Percentiles rank a stretch among this genome's conserved stretches.
These are phyloP conservation scores for Drosophila mayri DNA, from an alignment of 1,140 invertebrate species.

Conservation along the genomic window DNA sequence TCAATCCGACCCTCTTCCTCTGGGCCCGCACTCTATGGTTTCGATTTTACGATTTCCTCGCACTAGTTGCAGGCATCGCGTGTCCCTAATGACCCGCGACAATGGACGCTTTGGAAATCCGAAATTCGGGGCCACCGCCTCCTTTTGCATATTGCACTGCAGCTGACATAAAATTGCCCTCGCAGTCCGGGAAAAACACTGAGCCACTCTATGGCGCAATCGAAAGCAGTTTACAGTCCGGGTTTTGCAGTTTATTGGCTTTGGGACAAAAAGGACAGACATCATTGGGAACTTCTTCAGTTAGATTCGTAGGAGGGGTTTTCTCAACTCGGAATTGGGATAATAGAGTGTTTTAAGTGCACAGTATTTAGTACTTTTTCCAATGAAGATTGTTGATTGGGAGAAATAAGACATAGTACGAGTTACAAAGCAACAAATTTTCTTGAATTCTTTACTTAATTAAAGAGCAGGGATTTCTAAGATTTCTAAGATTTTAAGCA, in stretches of 20 bases:
- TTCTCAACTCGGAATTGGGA: not conserved
- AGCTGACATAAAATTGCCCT: slow-evolving; percentile 59
- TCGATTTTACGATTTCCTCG: slow-evolving; percentile 45
- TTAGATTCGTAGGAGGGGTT: not conserved
- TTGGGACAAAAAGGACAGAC: not conserved
- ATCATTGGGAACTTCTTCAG: not conserved
- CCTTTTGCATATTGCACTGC: slow-evolving; percentile 57
- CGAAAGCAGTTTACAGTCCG: slow-evolving; percentile 25
- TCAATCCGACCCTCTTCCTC: not conserved
- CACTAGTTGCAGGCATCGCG: slow-evolving; percentile 56
- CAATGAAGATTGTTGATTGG: not conserved
- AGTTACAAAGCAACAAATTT: not conserved
- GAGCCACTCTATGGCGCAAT: slow-evolving; percentile 18
- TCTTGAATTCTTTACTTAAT: not conserved
- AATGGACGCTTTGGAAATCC: slow-evolving; percentile 46
- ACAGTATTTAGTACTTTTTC: not conserved
- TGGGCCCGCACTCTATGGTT: slow-evolving; percentile 14
- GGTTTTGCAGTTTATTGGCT: slow-evolving; percentile 46
- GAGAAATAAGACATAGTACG: not conserved
- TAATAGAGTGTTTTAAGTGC: not conserved
- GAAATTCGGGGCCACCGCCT: slow-evolving; percentile 58
- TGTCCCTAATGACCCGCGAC: slow-evolving; percentile 60
- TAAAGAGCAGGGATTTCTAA: not conserved
- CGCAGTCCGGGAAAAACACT: slow-evolving; percentile 19
- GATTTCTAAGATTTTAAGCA: too few relatives aligned